phyloP scores from a whole-genome alignment of 2,797 vertebrate genomes.

The Thripadectes ignobilis region DNA sequence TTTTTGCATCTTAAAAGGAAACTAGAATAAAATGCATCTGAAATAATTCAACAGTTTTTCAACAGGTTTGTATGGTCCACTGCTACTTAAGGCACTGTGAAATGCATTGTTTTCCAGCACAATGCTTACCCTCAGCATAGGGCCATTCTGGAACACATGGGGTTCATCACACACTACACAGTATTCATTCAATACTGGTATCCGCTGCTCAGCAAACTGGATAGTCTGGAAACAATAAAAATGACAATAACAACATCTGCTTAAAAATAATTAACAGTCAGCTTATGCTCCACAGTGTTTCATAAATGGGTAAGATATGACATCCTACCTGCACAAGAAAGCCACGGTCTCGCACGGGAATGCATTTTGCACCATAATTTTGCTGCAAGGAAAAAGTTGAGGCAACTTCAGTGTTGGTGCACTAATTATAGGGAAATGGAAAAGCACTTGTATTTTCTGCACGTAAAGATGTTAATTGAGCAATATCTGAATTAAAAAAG shows the following conservation, averaged over 20 bases:
- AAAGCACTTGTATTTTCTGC: background rate
- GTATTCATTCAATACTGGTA: slow-evolving; percentile 90
- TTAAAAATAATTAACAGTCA: slow-evolving; percentile 33
- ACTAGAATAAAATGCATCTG: background rate
- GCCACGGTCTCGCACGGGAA: slow-evolving; percentile 83
- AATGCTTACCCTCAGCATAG: slow-evolving; percentile 88
- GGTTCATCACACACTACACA: slow-evolving; percentile 92
- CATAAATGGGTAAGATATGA: background rate
- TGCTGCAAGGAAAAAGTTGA: slow-evolving; percentile 75
- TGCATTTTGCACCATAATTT: slow-evolving; percentile 85
- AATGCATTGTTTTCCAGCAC: background rate
- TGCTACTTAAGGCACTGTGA: background rate
- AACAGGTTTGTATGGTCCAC: background rate
- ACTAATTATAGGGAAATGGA: background rate
- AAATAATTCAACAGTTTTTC: background rate
- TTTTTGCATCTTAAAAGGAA: background rate
- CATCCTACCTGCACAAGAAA: slow-evolving; percentile 88
- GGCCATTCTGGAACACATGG: slow-evolving; percentile 91
- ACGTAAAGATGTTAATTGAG: background rate
- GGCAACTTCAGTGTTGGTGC: slow-evolving; percentile 7
- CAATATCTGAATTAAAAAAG: background rate
- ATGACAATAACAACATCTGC: slow-evolving; percentile 47
- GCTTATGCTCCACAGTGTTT: background rate
- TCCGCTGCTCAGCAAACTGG: slow-evolving; percentile 89
- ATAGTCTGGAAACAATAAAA: slow-evolving; percentile 81